Evolutionary conservation across 2,113 vertebrate genomes (phyloP).

Genomic region (Synchiropus splendidus): DNA sequence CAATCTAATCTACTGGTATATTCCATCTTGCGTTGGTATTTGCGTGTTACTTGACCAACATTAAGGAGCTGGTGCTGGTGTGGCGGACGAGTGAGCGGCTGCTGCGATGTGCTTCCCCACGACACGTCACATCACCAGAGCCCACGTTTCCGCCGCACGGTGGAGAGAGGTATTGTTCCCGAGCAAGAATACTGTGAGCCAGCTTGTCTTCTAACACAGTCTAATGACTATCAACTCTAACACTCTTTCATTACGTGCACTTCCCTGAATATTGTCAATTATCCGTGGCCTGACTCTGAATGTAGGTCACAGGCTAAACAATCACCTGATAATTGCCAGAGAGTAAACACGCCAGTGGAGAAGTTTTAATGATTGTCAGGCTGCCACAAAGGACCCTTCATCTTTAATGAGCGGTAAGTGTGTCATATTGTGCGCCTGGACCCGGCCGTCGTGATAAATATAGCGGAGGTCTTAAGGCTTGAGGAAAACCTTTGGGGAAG

Average conservation of each 20-base stretch:
- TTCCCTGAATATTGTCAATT: conserved; percentile 61
- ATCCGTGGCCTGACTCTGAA: conserved; percentile 56
- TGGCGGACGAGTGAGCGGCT: conserved; percentile 11
- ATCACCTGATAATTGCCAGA: conserved; percentile 69
- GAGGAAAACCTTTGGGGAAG: conserved; percentile 43
- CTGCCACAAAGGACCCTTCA: conserved; percentile 69
- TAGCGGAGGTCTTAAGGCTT: conserved; percentile 55
- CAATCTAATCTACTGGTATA: too few relatives aligned
- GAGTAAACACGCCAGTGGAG: conserved; percentile 65
- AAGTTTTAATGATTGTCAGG: conserved; percentile 70
- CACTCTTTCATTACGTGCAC: conserved; percentile 57
- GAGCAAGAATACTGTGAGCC: conserved; percentile 48
- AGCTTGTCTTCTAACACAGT: conserved; percentile 56
- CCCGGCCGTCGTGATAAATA: too few relatives aligned
- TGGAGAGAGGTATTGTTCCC: conserved; percentile 42
- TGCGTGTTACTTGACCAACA: background rate
- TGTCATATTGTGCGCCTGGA: conserved; percentile 71
- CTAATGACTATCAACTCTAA: conserved; percentile 56
- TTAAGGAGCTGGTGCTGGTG: conserved; percentile 14
- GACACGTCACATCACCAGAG: conserved; percentile 20
- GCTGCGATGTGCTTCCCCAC: conserved; percentile 16
- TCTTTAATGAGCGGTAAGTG: conserved; percentile 71
- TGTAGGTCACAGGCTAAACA: conserved; percentile 66
- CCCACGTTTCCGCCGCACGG: conserved; percentile 20
- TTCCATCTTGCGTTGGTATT: too few relatives aligned